Percentiles rank a stretch among this genome's conserved stretches.
Conservation (phyloP, 2,888 invertebrate genomes). For the Hydrotaea cyrtoneurina region DNA sequence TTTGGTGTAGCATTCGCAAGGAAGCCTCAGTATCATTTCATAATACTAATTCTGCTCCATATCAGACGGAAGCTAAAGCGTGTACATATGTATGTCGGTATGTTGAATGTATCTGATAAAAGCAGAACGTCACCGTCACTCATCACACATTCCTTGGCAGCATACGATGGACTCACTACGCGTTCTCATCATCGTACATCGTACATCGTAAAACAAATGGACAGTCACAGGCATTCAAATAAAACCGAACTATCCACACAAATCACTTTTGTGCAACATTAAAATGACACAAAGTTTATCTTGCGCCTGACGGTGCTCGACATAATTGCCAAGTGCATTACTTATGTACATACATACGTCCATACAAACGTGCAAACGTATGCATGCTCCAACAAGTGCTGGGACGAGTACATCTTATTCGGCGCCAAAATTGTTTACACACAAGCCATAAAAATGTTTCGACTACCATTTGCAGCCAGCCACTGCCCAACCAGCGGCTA, state of each 20-base stretch:
- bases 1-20: no score
- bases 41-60: not conserved
- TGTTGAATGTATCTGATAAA: not conserved
- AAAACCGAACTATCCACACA: slow-evolving; percentile 47
- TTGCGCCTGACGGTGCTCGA: slow-evolving; percentile 53
- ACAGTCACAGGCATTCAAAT: slow-evolving; percentile 14
- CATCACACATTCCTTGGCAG: not conserved
- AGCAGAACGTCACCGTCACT: not conserved
- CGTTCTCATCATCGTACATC: no score
- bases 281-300: slow-evolving; percentile 60
- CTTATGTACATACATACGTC: not conserved
- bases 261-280: slow-evolving; percentile 56
- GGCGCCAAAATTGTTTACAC: slow-evolving; percentile 55
- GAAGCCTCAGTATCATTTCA: no score
- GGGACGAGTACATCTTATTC: slow-evolving; percentile 50
- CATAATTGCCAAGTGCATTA: slow-evolving; percentile 56
- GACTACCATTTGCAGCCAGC: slow-evolving; percentile 2
- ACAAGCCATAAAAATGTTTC: slow-evolving; percentile 47
- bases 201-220: not conserved
- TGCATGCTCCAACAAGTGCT: not conserved
- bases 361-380: not conserved
- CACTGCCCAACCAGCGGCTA: not conserved
- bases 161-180: not conserved
- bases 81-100: not conserved
- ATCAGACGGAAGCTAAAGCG: not conserved